Conservation (phyloP, 2,797 vertebrate genomes). For the Apogon talboti region DNA sequence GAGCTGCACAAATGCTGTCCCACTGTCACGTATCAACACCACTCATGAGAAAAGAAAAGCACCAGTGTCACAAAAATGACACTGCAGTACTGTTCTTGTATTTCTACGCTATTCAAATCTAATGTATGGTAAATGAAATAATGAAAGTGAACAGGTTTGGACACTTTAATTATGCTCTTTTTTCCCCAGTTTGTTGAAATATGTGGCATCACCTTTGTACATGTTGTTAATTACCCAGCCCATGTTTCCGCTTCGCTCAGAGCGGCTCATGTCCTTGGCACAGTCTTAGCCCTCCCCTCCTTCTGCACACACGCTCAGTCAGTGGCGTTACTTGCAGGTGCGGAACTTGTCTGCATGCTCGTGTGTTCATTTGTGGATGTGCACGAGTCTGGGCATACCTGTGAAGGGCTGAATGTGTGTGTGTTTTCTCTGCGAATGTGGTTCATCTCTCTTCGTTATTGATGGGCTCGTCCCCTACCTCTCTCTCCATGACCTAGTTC, state of each 20-base stretch:
- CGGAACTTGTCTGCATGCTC: slow-evolving; percentile 5
- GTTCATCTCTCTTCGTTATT: slow-evolving; percentile 68
- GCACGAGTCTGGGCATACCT: slow-evolving; percentile 14
- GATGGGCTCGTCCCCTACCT: slow-evolving; percentile 69
- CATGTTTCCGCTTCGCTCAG: slow-evolving; percentile 26
- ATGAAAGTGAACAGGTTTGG: slow-evolving; percentile 4
- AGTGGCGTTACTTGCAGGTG: slow-evolving; percentile 48
- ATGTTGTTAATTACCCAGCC: slow-evolving; percentile 55
- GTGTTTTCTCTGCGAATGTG: slow-evolving; percentile 42
- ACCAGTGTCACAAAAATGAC: no score
- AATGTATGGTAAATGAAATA: no score
- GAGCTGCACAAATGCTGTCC: no score
- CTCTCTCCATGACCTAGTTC: slow-evolving; percentile 77
- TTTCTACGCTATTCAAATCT: no score
- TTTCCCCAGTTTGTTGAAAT: slow-evolving; percentile 18
- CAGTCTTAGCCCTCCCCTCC: slow-evolving; percentile 16
- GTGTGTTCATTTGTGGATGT: slow-evolving; percentile 15
- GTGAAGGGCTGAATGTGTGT: slow-evolving; percentile 15
- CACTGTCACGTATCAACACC: no score
- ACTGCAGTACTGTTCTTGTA: background rate
- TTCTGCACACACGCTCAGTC: slow-evolving; percentile 26
- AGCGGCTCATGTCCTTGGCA: slow-evolving; percentile 56
- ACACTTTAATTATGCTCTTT: slow-evolving; percentile 48
- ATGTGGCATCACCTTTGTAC: slow-evolving; percentile 46
- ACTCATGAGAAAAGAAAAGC: no score